phyloP scores from a whole-genome alignment of 35 echinoderm and acorn worm genomes.

The Patiria miniata region DNA sequence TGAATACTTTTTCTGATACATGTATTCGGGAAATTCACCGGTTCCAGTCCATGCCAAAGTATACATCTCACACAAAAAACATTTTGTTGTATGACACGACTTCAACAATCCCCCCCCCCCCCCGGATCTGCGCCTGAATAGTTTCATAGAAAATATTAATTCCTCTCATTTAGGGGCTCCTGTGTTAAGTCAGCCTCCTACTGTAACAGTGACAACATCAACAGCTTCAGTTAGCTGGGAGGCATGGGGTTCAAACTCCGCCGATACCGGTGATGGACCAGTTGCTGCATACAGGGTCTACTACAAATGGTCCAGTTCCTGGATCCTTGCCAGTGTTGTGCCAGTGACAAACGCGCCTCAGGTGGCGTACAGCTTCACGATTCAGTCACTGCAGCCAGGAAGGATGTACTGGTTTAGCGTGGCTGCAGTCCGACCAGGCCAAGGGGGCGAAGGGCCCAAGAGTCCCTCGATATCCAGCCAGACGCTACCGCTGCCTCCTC shows the following conservation, averaged over 20 bases:
- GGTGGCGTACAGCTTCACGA: neutral
- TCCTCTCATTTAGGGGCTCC: too few species aligned
- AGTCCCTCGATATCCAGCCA: neutral
- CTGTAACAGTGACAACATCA: neutral
- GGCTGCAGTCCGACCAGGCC: conserved; percentile 47
- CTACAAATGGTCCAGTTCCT: neutral
- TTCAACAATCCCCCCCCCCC: too few species aligned
- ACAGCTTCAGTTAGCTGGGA: neutral
- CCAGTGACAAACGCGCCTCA: neutral
- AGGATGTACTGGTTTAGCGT: conserved; percentile 49
- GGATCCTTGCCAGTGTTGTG: neutral
- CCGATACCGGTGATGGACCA: conserved; percentile 27
- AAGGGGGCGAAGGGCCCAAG: conserved; percentile 48
- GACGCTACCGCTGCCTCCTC: neutral
- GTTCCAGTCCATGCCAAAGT: too few species aligned
- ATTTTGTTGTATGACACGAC: too few species aligned
- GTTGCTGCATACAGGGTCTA: conserved; percentile 15
- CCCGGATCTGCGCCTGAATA: too few species aligned
- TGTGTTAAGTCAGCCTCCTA: too few species aligned
- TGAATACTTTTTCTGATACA: too few species aligned
- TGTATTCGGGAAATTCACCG: too few species aligned
- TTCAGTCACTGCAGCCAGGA: neutral
- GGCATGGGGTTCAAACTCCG: neutral
- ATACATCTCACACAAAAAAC: too few species aligned
- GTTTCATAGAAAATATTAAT: too few species aligned